Evolutionary conservation across 2,113 vertebrate genomes (phyloP).

Genomic region (Phrynocephalus versicolor): DNA sequence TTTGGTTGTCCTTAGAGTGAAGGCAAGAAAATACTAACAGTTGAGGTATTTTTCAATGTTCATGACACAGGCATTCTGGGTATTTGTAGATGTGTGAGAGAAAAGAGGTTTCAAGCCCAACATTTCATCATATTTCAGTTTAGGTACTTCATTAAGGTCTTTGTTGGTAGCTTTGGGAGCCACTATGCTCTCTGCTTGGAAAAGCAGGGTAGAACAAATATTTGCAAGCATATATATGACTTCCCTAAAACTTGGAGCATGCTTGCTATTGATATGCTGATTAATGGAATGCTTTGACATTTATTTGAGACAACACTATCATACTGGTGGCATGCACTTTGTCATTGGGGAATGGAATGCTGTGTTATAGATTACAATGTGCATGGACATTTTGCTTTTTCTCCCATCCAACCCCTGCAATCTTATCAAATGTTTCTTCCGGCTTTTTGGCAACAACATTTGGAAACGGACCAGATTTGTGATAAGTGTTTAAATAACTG

Average conservation of each 20-base stretch:
- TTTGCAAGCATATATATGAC: not conserved
- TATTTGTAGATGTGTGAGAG: too few relatives aligned
- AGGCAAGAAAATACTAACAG: too few relatives aligned
- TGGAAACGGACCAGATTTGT: not conserved
- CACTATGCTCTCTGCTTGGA: not conserved
- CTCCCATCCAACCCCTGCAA: not conserved
- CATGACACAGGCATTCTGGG: not conserved
- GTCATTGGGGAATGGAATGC: not conserved
- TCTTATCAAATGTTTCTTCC: not conserved
- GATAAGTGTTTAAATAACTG: not conserved
- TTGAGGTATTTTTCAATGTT: not conserved
- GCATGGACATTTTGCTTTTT: not conserved
- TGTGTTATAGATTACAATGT: not conserved
- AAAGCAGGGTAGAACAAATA: not conserved
- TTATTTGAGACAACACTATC: not conserved
- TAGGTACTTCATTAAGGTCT: too few relatives aligned
- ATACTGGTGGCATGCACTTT: not conserved
- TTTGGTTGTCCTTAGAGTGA: not conserved
- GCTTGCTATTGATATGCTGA: not conserved
- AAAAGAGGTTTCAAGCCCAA: not conserved
- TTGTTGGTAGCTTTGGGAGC: not conserved
- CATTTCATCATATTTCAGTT: too few relatives aligned
- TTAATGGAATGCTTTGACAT: not conserved
- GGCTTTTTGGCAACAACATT: not conserved
- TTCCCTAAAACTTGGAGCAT: not conserved